These are phyloP conservation scores for Timema podura DNA, from an alignment of 2,888 invertebrate species.

Conservation along the genomic window DNA sequence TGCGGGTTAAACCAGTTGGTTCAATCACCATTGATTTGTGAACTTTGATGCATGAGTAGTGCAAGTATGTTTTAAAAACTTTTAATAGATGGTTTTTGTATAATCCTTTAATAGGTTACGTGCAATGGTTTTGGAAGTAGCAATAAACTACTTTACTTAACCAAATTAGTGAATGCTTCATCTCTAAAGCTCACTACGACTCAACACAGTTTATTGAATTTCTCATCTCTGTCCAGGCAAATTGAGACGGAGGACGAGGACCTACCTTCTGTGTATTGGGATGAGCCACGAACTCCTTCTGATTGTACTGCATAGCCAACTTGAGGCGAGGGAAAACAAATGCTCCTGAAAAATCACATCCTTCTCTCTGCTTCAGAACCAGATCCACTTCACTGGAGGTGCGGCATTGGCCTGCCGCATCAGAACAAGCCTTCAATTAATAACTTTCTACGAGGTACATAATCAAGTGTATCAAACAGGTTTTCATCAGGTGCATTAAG, in stretches of 20 bases:
- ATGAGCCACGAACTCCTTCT: constrained; percentile 72
- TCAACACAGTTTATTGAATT: too few relatives aligned
- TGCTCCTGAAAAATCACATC: constrained; percentile 43
- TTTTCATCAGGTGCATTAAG: too few relatives aligned
- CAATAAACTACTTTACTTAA: too few relatives aligned
- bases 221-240: too few relatives aligned
- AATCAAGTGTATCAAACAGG: too few relatives aligned
- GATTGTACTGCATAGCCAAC: constrained; percentile 63
- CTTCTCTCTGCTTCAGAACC: constrained; percentile 55
- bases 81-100: background rate
- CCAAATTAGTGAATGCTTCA: too few relatives aligned
- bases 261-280: constrained; percentile 65
- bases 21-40: too few relatives aligned
- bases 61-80: background rate
- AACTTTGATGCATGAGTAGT: too few relatives aligned
- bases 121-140: too few relatives aligned
- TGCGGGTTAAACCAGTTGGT: background rate
- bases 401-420: constrained; percentile 53
- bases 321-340: constrained; percentile 62
- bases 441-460: too few relatives aligned
- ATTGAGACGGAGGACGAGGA: background rate
- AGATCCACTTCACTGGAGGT: constrained; percentile 67
- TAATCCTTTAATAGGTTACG: too few relatives aligned
- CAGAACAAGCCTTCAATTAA: background rate
- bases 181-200: too few relatives aligned